phyloP scores from a whole-genome alignment of 2,113 vertebrate species.

The Globicephala melas region DNA sequence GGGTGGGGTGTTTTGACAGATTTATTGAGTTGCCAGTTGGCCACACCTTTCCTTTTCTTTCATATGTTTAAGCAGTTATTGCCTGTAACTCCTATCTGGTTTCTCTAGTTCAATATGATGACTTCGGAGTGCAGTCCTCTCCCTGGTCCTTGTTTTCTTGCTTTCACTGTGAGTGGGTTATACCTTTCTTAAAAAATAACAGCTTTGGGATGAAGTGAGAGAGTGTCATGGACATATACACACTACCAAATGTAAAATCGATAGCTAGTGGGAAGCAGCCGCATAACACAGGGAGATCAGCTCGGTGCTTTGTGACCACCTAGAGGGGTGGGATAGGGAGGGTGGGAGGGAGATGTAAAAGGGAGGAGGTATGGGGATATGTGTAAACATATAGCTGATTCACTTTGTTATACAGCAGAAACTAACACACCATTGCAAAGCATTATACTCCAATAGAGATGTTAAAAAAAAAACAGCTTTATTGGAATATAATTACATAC shows the following conservation, averaged over 20 bases:
- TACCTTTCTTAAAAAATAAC: not conserved
- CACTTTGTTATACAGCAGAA: too few species aligned
- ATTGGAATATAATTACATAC: not conserved
- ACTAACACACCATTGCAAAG: too few species aligned
- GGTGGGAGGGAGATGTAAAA: too few species aligned
- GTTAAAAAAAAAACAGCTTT: not conserved
- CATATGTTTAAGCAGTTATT: not conserved
- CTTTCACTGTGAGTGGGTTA: not conserved
- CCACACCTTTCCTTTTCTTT: slow-evolving; percentile 58
- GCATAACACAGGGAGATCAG: too few species aligned
- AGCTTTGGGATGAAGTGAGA: not conserved
- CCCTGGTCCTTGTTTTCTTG: not conserved
- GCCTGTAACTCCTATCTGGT: not conserved
- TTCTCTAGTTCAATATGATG: slow-evolving; percentile 1
- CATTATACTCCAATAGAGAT: too few species aligned
- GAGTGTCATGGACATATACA: too few species aligned
- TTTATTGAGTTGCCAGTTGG: slow-evolving; percentile 33
- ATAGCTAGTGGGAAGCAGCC: too few species aligned
- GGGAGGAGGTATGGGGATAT: too few species aligned
- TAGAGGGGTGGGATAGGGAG: too few species aligned
- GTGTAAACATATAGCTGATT: too few species aligned
- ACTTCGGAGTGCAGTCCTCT: not conserved
- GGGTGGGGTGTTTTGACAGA: not conserved
- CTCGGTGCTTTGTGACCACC: too few species aligned
- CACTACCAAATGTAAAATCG: too few species aligned